These are phyloP conservation scores for Meganola albula DNA, from an alignment of 2,888 invertebrate species.

Conservation along the genomic window DNA sequence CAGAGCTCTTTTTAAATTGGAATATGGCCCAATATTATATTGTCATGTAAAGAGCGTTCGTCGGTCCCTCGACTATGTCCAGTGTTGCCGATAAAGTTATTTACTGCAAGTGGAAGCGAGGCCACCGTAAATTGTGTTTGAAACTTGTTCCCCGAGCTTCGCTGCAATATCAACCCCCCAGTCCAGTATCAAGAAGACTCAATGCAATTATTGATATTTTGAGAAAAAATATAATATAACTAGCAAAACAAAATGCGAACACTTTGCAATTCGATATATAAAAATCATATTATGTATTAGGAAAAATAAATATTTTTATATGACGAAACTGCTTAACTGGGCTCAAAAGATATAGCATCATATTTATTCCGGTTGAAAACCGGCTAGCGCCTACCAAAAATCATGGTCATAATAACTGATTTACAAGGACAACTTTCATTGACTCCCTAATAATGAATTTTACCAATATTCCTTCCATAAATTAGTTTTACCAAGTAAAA, in stretches of 20 bases:
- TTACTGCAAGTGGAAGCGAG: constrained; percentile 54
- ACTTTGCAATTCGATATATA: no score
- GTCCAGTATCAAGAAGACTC: constrained; percentile 24
- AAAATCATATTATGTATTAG: no score
- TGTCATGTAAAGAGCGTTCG: constrained; percentile 7
- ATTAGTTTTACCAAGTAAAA: no score
- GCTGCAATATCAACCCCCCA: constrained; percentile 42
- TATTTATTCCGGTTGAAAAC: constrained; percentile 43
- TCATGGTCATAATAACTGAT: constrained; percentile 39
- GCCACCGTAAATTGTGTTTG: constrained; percentile 61
- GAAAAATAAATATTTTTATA: no score
- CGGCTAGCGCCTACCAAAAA: constrained; percentile 37
- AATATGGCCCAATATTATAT: constrained; percentile 7
- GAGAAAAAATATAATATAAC: no score
- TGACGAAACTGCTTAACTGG: constrained; percentile 13
- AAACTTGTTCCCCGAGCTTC: constrained; percentile 48
- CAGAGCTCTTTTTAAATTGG: no score
- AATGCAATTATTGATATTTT: constrained; percentile 26
- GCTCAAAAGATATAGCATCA: constrained; percentile 24
- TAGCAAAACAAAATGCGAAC: no score
- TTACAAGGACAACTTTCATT: constrained; percentile 29
- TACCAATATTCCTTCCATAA: no score
- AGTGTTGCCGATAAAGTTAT: constrained; percentile 57
- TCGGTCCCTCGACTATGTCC: constrained; percentile 30
- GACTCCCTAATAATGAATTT: constrained; percentile 28